phyloP scores from a whole-genome alignment of 2,113 vertebrate genomes.

The Atlantisia rogersi region DNA sequence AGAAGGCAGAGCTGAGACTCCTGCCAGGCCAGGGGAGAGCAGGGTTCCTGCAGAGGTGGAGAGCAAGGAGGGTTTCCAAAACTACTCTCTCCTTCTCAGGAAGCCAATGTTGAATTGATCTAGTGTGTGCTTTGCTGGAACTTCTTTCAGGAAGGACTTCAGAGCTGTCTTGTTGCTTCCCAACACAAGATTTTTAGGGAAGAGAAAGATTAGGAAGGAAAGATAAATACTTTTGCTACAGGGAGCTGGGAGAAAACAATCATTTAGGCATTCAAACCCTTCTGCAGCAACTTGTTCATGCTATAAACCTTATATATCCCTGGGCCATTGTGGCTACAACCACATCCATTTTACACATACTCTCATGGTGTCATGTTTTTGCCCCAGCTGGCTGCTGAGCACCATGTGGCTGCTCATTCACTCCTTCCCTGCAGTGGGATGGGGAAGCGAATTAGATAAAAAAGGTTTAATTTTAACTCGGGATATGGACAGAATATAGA shows the following conservation, averaged over 20 bases:
- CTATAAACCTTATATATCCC: neutral
- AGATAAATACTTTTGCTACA: neutral
- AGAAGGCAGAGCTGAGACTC: neutral
- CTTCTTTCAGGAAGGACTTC: neutral
- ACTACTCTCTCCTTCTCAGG: neutral
- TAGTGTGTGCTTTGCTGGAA: neutral
- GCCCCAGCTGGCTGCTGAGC: no score
- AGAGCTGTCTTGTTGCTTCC: neutral
- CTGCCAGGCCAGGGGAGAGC: neutral
- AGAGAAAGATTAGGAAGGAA: neutral
- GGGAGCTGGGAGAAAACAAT: neutral
- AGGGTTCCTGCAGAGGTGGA: neutral
- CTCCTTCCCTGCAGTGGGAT: no score
- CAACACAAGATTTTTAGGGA: neutral
- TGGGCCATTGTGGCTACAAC: neutral
- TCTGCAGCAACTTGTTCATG: neutral
- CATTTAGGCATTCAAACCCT: neutral
- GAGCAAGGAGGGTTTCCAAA: neutral
- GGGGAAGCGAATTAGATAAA: no score
- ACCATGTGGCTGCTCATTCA: no score
- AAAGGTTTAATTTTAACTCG: no score
- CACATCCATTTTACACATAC: neutral
- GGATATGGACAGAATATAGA: no score
- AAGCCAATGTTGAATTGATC: neutral
- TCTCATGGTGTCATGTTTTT: neutral